Conservation (phyloP, 1,140 invertebrate species). For the Drosophila murphyi region DNA sequence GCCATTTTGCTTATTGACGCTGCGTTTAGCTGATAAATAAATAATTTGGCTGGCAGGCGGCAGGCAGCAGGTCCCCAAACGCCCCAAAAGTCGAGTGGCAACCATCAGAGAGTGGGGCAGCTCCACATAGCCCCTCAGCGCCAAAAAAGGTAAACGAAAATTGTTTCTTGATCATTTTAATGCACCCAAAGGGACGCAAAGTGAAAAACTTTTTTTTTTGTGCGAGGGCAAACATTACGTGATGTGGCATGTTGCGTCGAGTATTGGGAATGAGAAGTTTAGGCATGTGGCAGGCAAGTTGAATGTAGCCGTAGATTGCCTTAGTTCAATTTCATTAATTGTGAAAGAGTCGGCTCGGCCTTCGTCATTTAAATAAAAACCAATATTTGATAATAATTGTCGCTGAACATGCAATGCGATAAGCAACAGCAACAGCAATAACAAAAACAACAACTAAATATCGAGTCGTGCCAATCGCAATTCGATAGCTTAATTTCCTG, state of each 20-base stretch:
- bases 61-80: constrained; percentile 3
- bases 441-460: background rate
- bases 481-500: constrained; percentile 80
- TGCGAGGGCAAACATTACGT: constrained; percentile 57
- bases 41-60: constrained; percentile 57
- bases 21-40: constrained; percentile 69
- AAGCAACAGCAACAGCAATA: constrained; percentile 8
- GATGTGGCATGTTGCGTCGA: constrained; percentile 44
- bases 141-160: constrained; percentile 76
- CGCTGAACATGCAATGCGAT: constrained; percentile 74
- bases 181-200: constrained; percentile 76
- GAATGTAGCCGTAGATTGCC: background rate
- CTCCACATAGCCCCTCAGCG: constrained; percentile 17
- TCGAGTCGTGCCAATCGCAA: constrained; percentile 47
- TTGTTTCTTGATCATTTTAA: constrained; percentile 84
- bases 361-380: constrained; percentile 80
- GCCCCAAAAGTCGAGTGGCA: background rate
- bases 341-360: constrained; percentile 58
- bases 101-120: background rate
- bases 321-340: constrained; percentile 71
- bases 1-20: constrained; percentile 56
- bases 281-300: constrained; percentile 3
- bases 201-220: constrained; percentile 64
- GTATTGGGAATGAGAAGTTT: background rate
- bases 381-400: constrained; percentile 83